Percentiles rank a stretch among this genome's conserved stretches.
Evolutionary conservation across 2,888 invertebrate genomes (phyloP).

Genomic region (Trachelus troglodyta): DNA sequence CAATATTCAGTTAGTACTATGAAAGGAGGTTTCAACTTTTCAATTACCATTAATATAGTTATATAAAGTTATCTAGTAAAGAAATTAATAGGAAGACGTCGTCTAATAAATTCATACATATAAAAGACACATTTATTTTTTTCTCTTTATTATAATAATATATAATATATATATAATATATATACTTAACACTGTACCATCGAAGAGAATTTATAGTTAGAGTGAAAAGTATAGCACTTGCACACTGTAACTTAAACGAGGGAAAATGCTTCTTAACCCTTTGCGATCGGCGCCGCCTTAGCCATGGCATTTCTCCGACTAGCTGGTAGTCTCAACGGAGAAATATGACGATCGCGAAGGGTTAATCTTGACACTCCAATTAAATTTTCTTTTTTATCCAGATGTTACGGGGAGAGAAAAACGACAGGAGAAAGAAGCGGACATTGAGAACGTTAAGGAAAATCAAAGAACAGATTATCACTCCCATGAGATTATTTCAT

Average conservation of each 20-base stretch:
- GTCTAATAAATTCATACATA: conserved; percentile 31
- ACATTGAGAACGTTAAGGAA: not conserved
- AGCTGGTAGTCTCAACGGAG: too few relatives aligned
- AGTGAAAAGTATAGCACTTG: conserved; percentile 40
- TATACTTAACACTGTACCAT: conserved; percentile 51
- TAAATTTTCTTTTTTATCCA: not conserved
- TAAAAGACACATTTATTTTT: conserved; percentile 48
- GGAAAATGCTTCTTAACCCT: conserved; percentile 28
- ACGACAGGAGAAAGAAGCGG: not conserved
- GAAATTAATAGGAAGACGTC: not conserved
- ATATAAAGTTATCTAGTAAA: not conserved
- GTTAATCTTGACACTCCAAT: not conserved
- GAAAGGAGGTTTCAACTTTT: not conserved
- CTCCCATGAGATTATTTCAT: not conserved
- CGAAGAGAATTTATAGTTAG: conserved; percentile 48
- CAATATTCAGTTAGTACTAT: not conserved
- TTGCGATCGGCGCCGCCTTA: too few relatives aligned
- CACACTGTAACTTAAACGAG: conserved; percentile 42
- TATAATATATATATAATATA: conserved; percentile 40
- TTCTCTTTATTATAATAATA: conserved; percentile 48
- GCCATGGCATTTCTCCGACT: too few relatives aligned
- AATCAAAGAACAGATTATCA: not conserved
- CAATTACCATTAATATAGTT: not conserved
- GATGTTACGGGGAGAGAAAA: not conserved
- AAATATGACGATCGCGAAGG: too few relatives aligned